Conservation (phyloP, 2,888 invertebrate species). For the Trisateles emortualis region DNA sequence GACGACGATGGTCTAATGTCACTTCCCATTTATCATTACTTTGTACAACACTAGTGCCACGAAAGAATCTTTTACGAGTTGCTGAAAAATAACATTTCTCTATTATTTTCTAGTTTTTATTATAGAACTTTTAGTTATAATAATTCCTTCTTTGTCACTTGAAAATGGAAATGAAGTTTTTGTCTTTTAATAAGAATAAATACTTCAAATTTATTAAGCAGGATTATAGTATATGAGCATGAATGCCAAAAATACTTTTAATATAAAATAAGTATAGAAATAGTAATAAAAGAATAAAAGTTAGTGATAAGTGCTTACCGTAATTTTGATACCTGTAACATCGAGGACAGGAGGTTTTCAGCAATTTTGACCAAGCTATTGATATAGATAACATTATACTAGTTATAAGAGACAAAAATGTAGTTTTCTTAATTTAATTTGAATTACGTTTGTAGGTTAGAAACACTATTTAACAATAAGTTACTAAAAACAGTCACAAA, state of each 20-base stretch:
- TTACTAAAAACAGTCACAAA: no score
- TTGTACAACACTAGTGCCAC: slow-evolving; percentile 90
- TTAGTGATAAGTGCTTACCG: slow-evolving; percentile 51
- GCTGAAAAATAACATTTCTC: slow-evolving; percentile 49
- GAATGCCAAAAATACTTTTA: no score
- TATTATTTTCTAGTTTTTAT: background rate
- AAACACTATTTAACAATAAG: no score
- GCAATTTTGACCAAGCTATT: slow-evolving; percentile 39
- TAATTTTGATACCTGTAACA: slow-evolving; percentile 60
- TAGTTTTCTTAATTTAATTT: no score
- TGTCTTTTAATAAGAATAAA: no score
- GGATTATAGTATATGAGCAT: no score
- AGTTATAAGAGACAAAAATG: background rate
- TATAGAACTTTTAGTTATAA: background rate
- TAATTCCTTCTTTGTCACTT: no score
- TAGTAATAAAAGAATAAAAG: background rate
- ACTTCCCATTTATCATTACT: slow-evolving; percentile 93
- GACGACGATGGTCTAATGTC: slow-evolving; percentile 94
- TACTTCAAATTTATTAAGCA: no score
- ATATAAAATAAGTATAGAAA: no score
- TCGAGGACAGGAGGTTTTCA: slow-evolving; percentile 50
- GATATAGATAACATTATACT: slow-evolving; percentile 51
- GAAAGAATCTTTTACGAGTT: slow-evolving; percentile 91
- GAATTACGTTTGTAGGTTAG: no score
- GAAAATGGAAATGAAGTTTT: no score